phyloP scores from a whole-genome alignment of 2,888 invertebrate genomes.

The Cheilosia impressa region DNA sequence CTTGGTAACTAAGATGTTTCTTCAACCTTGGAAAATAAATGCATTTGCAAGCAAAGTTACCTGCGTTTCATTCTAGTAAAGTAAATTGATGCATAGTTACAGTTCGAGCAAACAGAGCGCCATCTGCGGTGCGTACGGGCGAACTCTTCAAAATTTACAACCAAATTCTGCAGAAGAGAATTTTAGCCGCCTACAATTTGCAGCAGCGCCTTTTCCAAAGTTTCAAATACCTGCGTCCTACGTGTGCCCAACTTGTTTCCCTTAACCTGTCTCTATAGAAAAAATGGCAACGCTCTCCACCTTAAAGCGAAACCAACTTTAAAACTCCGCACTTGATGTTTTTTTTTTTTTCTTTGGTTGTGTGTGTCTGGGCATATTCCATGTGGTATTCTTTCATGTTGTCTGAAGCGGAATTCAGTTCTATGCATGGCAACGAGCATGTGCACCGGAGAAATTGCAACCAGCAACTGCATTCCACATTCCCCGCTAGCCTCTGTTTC shows the following conservation, averaged over 20 bases:
- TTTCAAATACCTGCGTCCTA: too few species aligned
- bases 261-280: too few species aligned
- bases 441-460: constrained; percentile 53
- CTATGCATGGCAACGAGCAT: constrained; percentile 65
- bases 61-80: neutral
- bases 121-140: too few species aligned
- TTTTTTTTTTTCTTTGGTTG: neutral
- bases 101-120: too few species aligned
- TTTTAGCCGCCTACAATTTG: too few species aligned
- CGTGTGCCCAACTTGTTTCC: too few species aligned
- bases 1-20: neutral
- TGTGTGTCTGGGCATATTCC: constrained; percentile 18
- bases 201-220: too few species aligned
- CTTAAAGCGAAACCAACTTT: constrained; percentile 16
- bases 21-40: neutral
- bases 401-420: constrained; percentile 65
- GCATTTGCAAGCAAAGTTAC: neutral
- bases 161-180: too few species aligned
- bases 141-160: too few species aligned
- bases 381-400: constrained; percentile 35
- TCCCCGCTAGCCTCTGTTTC: constrained; percentile 12
- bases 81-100: too few species aligned
- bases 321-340: constrained; percentile 27
- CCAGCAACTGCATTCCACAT: constrained; percentile 52
- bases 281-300: neutral